Conservation (phyloP, 2,888 invertebrate species). For the Lithosia quadra region DNA sequence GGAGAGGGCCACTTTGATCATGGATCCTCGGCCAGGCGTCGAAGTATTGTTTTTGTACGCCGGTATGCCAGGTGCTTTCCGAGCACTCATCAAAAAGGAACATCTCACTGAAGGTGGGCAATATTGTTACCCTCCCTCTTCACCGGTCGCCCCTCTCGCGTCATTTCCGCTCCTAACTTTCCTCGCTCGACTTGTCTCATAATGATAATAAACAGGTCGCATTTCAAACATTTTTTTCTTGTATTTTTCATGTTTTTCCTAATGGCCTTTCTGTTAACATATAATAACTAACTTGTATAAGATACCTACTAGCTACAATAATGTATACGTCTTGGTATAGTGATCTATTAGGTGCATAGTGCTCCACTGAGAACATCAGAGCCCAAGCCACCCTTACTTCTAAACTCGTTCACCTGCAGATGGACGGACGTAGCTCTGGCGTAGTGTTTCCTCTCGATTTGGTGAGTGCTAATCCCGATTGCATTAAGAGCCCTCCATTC, state of each 20-base stretch:
- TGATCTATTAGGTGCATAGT: too few relatives aligned
- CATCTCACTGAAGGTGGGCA: slow-evolving; percentile 69
- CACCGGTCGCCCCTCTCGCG: slow-evolving; percentile 47
- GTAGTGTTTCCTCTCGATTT: too few relatives aligned
- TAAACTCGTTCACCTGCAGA: too few relatives aligned
- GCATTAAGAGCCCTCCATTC: neutral
- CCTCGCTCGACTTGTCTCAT: slow-evolving; percentile 74
- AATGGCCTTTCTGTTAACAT: slow-evolving; percentile 70
- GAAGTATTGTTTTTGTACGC: slow-evolving; percentile 66
- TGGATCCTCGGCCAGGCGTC: slow-evolving; percentile 72
- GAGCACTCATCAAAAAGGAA: slow-evolving; percentile 68
- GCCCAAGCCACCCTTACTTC: too few relatives aligned
- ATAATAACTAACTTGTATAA: slow-evolving; percentile 3
- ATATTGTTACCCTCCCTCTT: slow-evolving; percentile 57
- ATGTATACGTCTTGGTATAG: neutral
- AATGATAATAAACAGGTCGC: slow-evolving; percentile 81
- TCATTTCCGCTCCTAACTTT: slow-evolving; percentile 83
- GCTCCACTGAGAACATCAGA: too few relatives aligned
- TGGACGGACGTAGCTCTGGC: too few relatives aligned
- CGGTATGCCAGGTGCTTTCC: slow-evolving; percentile 69
- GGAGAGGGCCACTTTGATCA: slow-evolving; percentile 68
- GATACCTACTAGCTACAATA: slow-evolving; percentile 1
- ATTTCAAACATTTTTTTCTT: slow-evolving; percentile 72
- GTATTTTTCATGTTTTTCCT: slow-evolving; percentile 65
- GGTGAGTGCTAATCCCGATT: too few relatives aligned